Percentiles rank a stretch among this genome's conserved stretches.
phyloP scores from a whole-genome alignment of 2,888 invertebrate genomes.

The Diarsia mendica region DNA sequence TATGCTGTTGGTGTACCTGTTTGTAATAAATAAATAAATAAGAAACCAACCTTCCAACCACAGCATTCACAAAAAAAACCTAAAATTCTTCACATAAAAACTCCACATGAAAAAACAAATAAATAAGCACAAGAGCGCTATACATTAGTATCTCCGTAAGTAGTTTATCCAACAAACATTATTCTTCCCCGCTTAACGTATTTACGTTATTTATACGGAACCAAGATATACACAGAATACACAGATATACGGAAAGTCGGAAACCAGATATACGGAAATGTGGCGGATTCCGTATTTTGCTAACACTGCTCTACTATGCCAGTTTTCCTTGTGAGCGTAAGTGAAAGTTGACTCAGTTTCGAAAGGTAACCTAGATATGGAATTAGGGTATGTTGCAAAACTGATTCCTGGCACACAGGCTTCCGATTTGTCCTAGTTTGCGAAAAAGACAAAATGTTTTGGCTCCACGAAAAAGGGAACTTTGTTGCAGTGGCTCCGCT shows the following conservation, averaged over 20 bases:
- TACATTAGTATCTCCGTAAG: slow-evolving; percentile 59
- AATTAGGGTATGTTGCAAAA: slow-evolving; percentile 28
- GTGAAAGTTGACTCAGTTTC: slow-evolving; percentile 40
- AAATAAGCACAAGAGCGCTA: slow-evolving; percentile 44
- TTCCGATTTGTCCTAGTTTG: background rate
- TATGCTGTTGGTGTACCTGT: too few species aligned
- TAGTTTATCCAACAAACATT: slow-evolving; percentile 70
- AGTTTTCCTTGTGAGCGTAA: slow-evolving; percentile 41
- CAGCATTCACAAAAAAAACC: background rate
- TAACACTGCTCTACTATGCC: slow-evolving; percentile 29
- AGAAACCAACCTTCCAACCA: too few species aligned
- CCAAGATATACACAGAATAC: slow-evolving; percentile 46
- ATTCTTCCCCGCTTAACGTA: slow-evolving; percentile 64
- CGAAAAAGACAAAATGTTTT: background rate
- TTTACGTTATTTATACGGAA: slow-evolving; percentile 68
- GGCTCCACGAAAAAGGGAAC: background rate
- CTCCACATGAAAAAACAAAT: slow-evolving; percentile 18
- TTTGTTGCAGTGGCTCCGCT: background rate
- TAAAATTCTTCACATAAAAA: background rate
- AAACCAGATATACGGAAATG: slow-evolving; percentile 20
- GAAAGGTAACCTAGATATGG: slow-evolving; percentile 27
- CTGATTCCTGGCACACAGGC: slow-evolving; percentile 1
- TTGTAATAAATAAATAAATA: too few species aligned
- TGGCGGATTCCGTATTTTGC: slow-evolving; percentile 56
- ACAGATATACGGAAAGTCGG: slow-evolving; percentile 29